Evolutionary conservation across 2,888 invertebrate species (phyloP), one percentile per base, ranked within the genome.

Genomic region (Pycnomerus fuliginosus): DNA sequence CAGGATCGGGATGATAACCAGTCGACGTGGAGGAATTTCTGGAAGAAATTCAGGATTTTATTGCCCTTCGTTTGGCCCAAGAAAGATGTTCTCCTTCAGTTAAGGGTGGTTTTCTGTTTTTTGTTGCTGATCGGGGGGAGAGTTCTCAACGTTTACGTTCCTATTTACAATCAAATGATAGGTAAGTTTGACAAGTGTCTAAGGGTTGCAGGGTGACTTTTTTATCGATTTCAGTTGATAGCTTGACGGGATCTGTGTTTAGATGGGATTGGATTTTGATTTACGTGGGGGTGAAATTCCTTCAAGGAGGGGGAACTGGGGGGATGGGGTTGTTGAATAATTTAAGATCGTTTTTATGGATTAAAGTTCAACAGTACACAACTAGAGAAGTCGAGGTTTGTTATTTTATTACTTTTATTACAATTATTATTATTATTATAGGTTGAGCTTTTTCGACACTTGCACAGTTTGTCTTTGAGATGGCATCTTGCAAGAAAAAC

Each of bases 401-500:
- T 43, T 56, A 45, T 73, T 75, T 46, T 3, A 20, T 24, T 27
- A 15, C 14, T 40, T 29, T 2, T 14, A 22, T 15, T 11, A 43
- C 8, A 29, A 38, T 38, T 58, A 38, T 56, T 50, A 75, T 77
- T 48, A 71, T 20, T 20, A 4, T 20, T 20, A 4, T 20, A 85
- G 83, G 80, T 93, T 46, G 85, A 87, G 65, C 74, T 94, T 17
- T 94, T 90, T 70, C 77, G 83, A 29, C 96, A 97, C 72, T 78
- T 97, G 10, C 97, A 97, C 70, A 80, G 85, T 42, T 72, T 99
- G 38, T 95, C 96, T 2, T 77, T 99, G 32, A 80, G 90, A 14
- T 99, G 98, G 98, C 98, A 99, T 72, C 74, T 98, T 20, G 81
- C 86, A 1, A 76, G 97, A 7, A 98, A 98, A 76, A 98, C 98